A percentile compares a stretch with the other conserved stretches of the same genome.
phyloP scores from a whole-genome alignment of 2,113 vertebrate genomes.

The Pao palembangensis region DNA sequence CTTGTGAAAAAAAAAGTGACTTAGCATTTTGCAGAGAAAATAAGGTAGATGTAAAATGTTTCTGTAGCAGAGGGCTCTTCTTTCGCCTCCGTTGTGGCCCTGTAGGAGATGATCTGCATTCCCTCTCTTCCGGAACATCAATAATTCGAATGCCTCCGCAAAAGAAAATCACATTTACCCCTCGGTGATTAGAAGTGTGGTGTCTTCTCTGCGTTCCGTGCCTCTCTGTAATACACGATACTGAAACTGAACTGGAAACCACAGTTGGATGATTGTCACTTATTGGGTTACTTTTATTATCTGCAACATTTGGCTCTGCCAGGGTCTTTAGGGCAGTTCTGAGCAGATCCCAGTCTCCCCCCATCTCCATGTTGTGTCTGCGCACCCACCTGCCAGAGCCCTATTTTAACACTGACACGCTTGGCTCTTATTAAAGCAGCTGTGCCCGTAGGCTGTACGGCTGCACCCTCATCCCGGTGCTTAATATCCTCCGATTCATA shows the following conservation, averaged over 20 bases:
- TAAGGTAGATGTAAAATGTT: slow-evolving; percentile 21
- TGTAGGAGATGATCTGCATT: slow-evolving; percentile 27
- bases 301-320: slow-evolving; percentile 7
- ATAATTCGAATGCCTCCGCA: slow-evolving; percentile 10
- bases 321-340: too few species aligned
- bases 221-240: neutral
- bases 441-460: slow-evolving; percentile 5
- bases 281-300: slow-evolving; percentile 4
- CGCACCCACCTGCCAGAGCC: slow-evolving; percentile 8
- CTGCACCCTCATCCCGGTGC: neutral
- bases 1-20: slow-evolving; percentile 6
- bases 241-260: neutral
- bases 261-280: neutral
- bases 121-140: slow-evolving; percentile 1
- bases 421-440: slow-evolving; percentile 19
- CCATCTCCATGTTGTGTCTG: neutral
- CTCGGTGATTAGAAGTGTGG: neutral
- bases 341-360: neutral
- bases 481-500: slow-evolving; percentile 4
- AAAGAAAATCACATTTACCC: slow-evolving; percentile 1
- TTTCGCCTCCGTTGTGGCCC: neutral
- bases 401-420: slow-evolving; percentile 27
- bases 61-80: slow-evolving; percentile 11
- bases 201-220: neutral
- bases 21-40: slow-evolving; percentile 2